Base-by-base conservation (phyloP, 1,140 invertebrate species). In the Lordiphosa clarofinis region DNA sequence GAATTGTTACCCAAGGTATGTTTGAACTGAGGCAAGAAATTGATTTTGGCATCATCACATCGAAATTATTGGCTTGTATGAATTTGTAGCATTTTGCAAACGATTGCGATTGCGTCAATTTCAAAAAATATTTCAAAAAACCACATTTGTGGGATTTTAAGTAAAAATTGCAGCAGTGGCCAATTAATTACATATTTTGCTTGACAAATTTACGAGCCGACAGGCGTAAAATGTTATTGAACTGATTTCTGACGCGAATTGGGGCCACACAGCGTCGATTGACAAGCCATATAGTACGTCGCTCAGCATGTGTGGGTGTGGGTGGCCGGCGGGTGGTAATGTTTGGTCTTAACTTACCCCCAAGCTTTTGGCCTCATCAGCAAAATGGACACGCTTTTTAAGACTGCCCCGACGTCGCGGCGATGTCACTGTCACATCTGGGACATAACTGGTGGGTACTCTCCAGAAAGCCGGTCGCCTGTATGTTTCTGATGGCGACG, bases 391-490 rank as follows among this genome's bases (percentile, higher is more conserved):
- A 33, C 74, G 78, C 48, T 87, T 87, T 62, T 87, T 87, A 13
- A 68, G 63, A 12, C 60, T 76, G 73, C 73, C 69, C 40, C 73
- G 57, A 19, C 78, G 58, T 10, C 64, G 21, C 21, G 21, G 21
- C 4, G 21, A 24, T 24, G 21, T 24, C 21, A 24, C 21, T 24
- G 21, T 6, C 21, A 24, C 21, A 24, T 24, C 4, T 5, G 2
- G 21, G 21, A 24, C 21, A 24, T 24, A 24, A 24, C 21, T 24
- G 21, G 21, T 24, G 4, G 21, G 21, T 24, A 24, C 21, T 56
- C 90, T 90, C 92, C 92, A 93, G 87, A 93, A 93, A 38, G 92
- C 89, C 54, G 92, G 92, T 69, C 92, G 89, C 76, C 91, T 90
- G 78, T 91, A 92, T 89, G 91, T 71, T 60, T 62, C 57, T 36